Conservation (phyloP, 2,888 invertebrate genomes). For the Clivina fossor region DNA sequence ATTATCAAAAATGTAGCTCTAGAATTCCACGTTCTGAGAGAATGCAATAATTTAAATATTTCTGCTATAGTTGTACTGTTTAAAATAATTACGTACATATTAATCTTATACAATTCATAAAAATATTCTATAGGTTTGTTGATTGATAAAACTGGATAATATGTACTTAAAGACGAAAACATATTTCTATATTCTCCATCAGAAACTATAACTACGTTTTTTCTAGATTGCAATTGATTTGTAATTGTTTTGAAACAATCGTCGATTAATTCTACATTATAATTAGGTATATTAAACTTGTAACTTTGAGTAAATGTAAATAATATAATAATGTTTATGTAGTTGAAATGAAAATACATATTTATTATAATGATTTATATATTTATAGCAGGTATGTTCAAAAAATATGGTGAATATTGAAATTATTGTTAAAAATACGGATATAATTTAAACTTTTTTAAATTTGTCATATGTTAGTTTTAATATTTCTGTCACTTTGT, state of each 20-base stretch:
- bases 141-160: neutral
- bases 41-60: slow-evolving; percentile 2
- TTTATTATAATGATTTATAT: no score
- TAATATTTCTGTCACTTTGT: no score
- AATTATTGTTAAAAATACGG: no score
- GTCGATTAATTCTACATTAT: neutral
- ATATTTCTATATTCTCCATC: neutral
- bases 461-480: no score
- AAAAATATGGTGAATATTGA: no score
- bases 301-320: no score
- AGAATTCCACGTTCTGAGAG: slow-evolving; percentile 12
- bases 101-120: neutral
- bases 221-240: neutral
- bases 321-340: no score
- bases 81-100: slow-evolving; percentile 11
- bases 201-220: neutral
- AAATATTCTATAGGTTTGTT: neutral
- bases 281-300: no score
- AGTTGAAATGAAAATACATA: no score
- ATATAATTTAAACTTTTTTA: no score
- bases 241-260: neutral
- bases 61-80: neutral
- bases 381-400: no score
- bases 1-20: slow-evolving; percentile 11
- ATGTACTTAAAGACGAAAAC: neutral